These are phyloP conservation scores for Adelphocoris suturalis DNA, from an alignment of 2,888 invertebrate species.

Conservation along the genomic window DNA sequence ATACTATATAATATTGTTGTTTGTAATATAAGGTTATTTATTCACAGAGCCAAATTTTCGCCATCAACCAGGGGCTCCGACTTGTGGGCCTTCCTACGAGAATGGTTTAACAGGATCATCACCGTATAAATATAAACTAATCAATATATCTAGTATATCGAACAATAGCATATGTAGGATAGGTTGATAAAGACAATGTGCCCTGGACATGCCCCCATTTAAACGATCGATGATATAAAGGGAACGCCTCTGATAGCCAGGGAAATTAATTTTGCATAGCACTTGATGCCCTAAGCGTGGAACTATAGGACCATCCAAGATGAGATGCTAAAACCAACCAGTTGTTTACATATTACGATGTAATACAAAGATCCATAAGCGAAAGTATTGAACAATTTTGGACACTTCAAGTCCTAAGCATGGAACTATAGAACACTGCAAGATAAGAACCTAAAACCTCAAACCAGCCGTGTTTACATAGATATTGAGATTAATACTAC, in stretches of 20 bases:
- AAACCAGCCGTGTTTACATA: too few relatives aligned
- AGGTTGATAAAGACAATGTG: not conserved
- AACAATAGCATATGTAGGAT: not conserved
- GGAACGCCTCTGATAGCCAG: slow-evolving; percentile 35
- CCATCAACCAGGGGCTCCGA: slow-evolving; percentile 57
- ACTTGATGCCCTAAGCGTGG: not conserved
- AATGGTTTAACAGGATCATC: slow-evolving; percentile 69
- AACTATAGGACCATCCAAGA: too few relatives aligned
- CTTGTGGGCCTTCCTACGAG: slow-evolving; percentile 51
- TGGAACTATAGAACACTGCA: not conserved
- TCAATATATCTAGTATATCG: too few relatives aligned
- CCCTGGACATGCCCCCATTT: slow-evolving; percentile 24
- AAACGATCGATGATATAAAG: not conserved
- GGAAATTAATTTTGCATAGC: not conserved
- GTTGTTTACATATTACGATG: too few relatives aligned
- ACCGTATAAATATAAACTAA: too few relatives aligned
- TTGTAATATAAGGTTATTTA: not conserved
- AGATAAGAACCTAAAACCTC: too few relatives aligned
- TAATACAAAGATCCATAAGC: too few relatives aligned
- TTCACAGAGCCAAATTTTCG: slow-evolving; percentile 63
- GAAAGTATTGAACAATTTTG: too few relatives aligned
- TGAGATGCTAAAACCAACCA: too few relatives aligned
- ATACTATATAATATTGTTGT: too few relatives aligned
- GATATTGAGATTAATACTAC: too few relatives aligned
- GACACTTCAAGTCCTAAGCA: not conserved